Percentiles rank a stretch among this genome's conserved stretches.
Evolutionary conservation across 2,113 vertebrate genomes (phyloP).

Genomic region (Dicerorhinus sumatrensis): DNA sequence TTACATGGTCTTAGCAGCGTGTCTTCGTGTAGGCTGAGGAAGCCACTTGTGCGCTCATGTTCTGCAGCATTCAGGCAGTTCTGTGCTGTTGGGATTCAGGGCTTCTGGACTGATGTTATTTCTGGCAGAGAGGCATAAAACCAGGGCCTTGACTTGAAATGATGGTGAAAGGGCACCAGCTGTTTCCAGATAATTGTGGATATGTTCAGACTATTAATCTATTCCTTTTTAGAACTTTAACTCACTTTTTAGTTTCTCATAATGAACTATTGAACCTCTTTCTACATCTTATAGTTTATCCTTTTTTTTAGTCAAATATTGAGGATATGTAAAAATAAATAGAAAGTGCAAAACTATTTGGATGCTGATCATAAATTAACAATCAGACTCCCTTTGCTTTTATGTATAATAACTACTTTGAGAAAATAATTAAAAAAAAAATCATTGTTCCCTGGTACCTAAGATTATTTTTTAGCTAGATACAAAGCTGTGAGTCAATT

Average conservation of each 20-base stretch:
- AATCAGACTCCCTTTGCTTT: neutral
- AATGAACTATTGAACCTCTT: neutral
- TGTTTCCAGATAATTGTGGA: conserved; percentile 58
- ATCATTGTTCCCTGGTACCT: neutral
- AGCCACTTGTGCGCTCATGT: neutral
- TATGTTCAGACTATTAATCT: conserved; percentile 29
- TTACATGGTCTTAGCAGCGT: too few species aligned
- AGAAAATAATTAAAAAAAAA: neutral
- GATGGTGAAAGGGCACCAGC: conserved; percentile 54
- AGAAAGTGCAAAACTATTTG: neutral
- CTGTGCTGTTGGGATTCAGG: neutral
- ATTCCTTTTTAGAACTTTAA: conserved; percentile 5
- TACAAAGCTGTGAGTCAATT: neutral
- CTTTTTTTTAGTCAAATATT: neutral
- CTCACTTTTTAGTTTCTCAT: conserved; percentile 3
- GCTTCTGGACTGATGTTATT: conserved; percentile 3
- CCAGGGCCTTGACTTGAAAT: conserved; percentile 6
- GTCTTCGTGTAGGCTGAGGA: neutral
- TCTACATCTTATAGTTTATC: neutral
- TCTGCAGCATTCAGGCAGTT: neutral
- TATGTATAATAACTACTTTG: neutral
- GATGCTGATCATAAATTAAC: neutral
- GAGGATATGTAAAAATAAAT: neutral
- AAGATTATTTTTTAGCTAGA: neutral
- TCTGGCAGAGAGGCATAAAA: neutral